Percentiles rank a stretch among this genome's conserved stretches.
These are phyloP conservation scores for Taxidea taxus DNA, from an alignment of 2,113 vertebrate species.

Conservation along the genomic window DNA sequence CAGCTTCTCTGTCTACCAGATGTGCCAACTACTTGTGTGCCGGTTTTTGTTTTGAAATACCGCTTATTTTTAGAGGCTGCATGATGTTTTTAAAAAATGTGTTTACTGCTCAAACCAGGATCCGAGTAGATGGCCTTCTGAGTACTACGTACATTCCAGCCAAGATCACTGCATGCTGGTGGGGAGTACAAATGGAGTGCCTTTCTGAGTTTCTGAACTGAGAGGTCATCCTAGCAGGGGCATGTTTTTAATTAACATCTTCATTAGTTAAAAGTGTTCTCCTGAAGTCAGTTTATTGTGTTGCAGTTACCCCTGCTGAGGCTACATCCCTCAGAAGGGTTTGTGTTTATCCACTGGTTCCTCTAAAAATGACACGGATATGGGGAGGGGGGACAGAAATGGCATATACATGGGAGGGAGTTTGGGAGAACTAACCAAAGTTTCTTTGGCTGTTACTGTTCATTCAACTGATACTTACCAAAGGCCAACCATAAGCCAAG, in stretches of 20 bases:
- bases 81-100: slow-evolving; percentile 52
- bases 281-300: neutral
- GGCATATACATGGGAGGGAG: neutral
- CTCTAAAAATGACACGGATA: neutral
- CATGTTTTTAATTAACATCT: slow-evolving; percentile 36
- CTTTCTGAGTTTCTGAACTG: slow-evolving; percentile 34
- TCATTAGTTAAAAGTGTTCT: slow-evolving; percentile 33
- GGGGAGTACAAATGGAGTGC: neutral
- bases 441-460: neutral
- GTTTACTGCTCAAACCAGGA: slow-evolving; percentile 61
- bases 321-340: neutral
- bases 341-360: neutral
- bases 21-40: slow-evolving; percentile 63
- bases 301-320: neutral
- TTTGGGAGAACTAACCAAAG: neutral
- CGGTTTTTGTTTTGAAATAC: slow-evolving; percentile 67
- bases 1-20: slow-evolving; percentile 68
- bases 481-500: neutral
- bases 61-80: slow-evolving; percentile 70
- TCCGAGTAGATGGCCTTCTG: slow-evolving; percentile 11
- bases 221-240: neutral
- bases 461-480: neutral
- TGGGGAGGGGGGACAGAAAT: neutral
- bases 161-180: neutral
- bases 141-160: neutral